phyloP scores from a whole-genome alignment of 2,797 vertebrate species.

The Babyrousa celebensis region DNA sequence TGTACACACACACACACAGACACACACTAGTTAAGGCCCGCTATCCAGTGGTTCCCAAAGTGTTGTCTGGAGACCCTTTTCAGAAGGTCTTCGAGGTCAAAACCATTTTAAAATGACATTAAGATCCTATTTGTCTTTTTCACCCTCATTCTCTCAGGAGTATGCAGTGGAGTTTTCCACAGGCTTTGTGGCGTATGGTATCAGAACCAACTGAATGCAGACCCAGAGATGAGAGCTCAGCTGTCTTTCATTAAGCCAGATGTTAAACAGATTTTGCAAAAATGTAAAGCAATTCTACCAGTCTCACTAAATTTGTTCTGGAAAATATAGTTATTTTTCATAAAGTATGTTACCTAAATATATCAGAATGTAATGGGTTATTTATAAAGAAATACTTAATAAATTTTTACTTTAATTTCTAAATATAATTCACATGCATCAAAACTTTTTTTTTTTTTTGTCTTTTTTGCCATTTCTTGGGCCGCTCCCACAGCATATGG shows the following conservation, averaged over 20 bases:
- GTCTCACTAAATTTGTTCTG: background rate
- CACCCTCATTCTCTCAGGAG: background rate
- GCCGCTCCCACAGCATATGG: too few species aligned
- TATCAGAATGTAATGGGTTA: background rate
- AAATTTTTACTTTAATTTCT: slow-evolving; percentile 42
- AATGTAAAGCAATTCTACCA: background rate
- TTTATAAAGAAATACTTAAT: background rate
- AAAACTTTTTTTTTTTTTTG: background rate
- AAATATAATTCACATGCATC: background rate
- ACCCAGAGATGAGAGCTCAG: background rate
- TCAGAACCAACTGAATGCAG: background rate
- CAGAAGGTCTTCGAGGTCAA: background rate
- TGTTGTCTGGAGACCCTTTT: background rate
- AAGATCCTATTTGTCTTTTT: background rate
- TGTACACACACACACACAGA: background rate
- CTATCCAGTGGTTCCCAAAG: background rate
- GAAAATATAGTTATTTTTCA: slow-evolving; percentile 55
- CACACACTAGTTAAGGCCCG: background rate
- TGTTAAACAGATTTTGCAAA: slow-evolving; percentile 4
- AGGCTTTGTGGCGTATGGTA: background rate
- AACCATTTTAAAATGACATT: background rate
- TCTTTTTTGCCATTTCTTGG: too few species aligned
- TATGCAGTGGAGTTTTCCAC: background rate
- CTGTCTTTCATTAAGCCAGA: slow-evolving; percentile 39
- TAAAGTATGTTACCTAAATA: background rate